A percentile compares a stretch with the other conserved stretches of the same genome.
phyloP scores from a whole-genome alignment of 23 tunicate species.

The Oikopleura vanhoeffeni region DNA sequence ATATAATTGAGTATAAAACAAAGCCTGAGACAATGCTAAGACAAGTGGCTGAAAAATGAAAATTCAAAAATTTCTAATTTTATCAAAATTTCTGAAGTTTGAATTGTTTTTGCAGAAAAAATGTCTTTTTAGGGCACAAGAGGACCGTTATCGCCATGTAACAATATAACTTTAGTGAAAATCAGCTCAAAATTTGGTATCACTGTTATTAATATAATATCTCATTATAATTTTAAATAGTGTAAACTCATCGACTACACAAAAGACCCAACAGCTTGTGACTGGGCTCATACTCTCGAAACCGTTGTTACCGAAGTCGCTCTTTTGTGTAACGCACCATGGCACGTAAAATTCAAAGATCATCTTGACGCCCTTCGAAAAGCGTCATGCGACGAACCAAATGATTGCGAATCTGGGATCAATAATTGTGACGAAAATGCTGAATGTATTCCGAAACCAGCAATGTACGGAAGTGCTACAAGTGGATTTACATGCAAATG shows the following conservation, averaged over 20 bases:
- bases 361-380: background rate
- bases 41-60: no score
- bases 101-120: no score
- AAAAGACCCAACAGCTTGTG: background rate
- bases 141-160: no score
- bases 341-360: background rate
- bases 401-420: background rate
- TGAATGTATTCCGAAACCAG: background rate
- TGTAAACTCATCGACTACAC: background rate
- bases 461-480: background rate
- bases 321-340: background rate
- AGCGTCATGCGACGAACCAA: constrained; percentile 9
- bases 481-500: background rate
- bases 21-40: no score
- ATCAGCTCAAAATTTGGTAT: no score
- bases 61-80: no score
- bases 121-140: no score
- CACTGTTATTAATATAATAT: no score
- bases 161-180: no score
- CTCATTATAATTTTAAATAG: no score
- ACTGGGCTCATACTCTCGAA: constrained; percentile 1
- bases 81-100: no score
- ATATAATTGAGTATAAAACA: no score
- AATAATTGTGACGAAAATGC: background rate
- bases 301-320: background rate